phyloP scores from a whole-genome alignment of 2,888 invertebrate species.

The Odontomyia ornata region DNA sequence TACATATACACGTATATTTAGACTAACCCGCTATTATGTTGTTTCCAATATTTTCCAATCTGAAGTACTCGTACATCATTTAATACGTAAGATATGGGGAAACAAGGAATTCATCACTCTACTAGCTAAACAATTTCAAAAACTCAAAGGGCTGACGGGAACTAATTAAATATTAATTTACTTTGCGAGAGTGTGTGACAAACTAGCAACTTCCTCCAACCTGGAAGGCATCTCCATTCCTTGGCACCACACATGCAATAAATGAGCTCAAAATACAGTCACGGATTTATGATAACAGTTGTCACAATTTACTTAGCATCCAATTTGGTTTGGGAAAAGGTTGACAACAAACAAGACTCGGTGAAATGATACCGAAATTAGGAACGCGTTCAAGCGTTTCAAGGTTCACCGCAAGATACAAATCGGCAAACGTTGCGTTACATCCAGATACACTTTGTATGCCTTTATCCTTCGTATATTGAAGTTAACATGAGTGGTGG shows the following conservation, averaged over 20 bases:
- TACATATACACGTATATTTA: no score
- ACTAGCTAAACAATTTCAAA: not conserved
- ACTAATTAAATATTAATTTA: no score
- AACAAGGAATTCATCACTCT: not conserved
- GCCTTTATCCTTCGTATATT: not conserved
- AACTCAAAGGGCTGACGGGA: no score
- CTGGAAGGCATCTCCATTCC: not conserved
- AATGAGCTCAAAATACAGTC: not conserved
- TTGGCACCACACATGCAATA: not conserved
- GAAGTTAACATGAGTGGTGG: no score
- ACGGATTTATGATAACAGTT: conserved; percentile 23
- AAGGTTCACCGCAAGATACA: conserved; percentile 34
- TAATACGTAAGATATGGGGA: no score
- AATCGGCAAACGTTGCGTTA: conserved; percentile 26
- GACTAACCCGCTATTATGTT: no score
- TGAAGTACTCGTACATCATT: no score
- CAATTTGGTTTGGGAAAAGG: conserved; percentile 15
- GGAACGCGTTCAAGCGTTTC: conserved; percentile 38
- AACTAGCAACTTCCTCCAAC: not conserved
- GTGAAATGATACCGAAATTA: conserved; percentile 22
- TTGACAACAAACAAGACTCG: conserved; percentile 12
- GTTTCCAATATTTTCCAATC: no score
- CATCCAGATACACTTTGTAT: not conserved
- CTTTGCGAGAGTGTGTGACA: no score
- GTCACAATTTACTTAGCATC: conserved; percentile 24